Conservation (phyloP, 2,888 invertebrate genomes). For the Eristalis tenax region DNA sequence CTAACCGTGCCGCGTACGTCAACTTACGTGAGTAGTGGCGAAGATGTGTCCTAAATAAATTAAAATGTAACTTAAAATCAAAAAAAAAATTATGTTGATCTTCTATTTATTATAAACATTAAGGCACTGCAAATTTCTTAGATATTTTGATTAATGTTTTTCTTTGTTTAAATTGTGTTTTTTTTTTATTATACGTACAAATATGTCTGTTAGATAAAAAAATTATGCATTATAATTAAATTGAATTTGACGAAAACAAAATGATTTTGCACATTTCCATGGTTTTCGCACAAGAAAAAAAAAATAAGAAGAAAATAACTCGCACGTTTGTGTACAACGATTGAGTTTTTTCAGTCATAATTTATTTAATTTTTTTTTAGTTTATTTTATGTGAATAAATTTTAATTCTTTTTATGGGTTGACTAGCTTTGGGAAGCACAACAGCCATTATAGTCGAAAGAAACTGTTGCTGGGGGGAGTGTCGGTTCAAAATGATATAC, state of each 20-base stretch:
- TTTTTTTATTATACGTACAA: conserved; percentile 9
- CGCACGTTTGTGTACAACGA: neutral
- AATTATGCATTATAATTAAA: neutral
- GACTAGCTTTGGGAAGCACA: conserved; percentile 64
- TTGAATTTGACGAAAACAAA: neutral
- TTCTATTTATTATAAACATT: conserved; percentile 30
- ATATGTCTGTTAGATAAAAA: neutral
- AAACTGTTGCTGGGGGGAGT: conserved; percentile 25
- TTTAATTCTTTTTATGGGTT: conserved; percentile 30
- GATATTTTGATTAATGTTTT: conserved; percentile 14
- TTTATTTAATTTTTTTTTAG: conserved; percentile 1
- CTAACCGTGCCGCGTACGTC: conserved; percentile 33
- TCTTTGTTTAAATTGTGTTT: neutral
- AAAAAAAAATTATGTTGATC: conserved; percentile 8
- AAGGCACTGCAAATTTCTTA: conserved; percentile 61
- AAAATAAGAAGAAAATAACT: neutral
- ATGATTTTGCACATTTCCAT: conserved; percentile 16
- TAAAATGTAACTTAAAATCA: conserved; percentile 27
- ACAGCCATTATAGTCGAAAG: conserved; percentile 20
- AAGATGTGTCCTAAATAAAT: conserved; percentile 35
- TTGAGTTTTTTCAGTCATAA: conserved; percentile 37
- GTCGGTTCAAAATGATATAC: conserved; percentile 61
- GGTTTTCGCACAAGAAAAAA: neutral
- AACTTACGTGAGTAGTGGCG: conserved; percentile 35
- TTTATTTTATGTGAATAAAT: conserved; percentile 5